Conservation (phyloP, 2,113 vertebrate genomes). For the Rissa tridactyla region DNA sequence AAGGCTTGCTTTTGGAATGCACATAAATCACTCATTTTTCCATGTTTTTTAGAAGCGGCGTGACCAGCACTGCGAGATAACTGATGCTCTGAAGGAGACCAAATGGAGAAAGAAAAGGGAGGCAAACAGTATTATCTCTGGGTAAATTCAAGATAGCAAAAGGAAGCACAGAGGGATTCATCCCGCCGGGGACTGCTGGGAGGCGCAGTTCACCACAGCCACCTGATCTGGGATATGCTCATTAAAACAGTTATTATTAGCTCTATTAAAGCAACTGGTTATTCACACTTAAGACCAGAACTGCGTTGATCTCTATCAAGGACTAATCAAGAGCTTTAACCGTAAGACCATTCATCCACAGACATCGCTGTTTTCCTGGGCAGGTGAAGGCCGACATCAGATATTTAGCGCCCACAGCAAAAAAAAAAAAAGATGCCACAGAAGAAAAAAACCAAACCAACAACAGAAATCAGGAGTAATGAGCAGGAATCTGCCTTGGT, state of each 20-base stretch:
- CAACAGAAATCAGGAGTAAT: background rate
- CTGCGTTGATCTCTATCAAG: background rate
- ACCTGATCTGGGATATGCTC: background rate
- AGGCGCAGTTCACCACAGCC: background rate
- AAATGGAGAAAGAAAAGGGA: background rate
- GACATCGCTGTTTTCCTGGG: background rate
- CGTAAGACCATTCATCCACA: background rate
- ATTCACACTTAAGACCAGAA: background rate
- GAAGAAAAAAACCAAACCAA: background rate
- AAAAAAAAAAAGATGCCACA: background rate
- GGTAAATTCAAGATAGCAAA: background rate
- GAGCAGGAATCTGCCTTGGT: background rate
- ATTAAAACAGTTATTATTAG: background rate
- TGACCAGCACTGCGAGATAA: background rate
- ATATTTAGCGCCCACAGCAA: background rate
- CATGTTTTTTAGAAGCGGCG: background rate
- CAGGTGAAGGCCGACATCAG: background rate
- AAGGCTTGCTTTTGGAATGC: background rate
- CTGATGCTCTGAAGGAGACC: background rate
- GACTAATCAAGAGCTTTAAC: background rate
- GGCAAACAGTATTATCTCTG: accelerated
- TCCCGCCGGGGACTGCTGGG: accelerated
- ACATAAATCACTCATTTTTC: accelerated
- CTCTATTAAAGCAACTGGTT: background rate
- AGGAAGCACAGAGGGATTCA: background rate